Evolutionary conservation across 2,797 vertebrate genomes (phyloP).

Genomic region (Spinus pinus): DNA sequence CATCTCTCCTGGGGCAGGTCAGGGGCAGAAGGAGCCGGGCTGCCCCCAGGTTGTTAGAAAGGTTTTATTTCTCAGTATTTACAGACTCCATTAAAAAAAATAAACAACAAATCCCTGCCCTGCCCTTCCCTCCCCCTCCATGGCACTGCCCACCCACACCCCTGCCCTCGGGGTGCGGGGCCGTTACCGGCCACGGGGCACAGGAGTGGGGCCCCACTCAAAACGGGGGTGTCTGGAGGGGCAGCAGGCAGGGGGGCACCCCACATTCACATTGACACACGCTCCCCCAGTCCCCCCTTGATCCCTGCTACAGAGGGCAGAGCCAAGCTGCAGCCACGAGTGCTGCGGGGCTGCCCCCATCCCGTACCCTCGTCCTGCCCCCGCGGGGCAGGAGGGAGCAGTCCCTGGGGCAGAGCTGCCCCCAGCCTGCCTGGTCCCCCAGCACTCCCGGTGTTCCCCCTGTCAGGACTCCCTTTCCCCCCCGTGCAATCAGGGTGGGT

Average conservation of each 20-base stretch:
- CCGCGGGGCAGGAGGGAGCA: neutral
- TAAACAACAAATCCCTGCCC: neutral
- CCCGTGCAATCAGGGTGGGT: neutral
- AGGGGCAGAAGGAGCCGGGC: neutral
- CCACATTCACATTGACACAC: neutral
- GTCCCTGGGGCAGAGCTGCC: neutral
- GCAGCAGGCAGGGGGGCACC: neutral
- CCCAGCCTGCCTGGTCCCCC: neutral
- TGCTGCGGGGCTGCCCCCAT: neutral
- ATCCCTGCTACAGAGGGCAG: neutral
- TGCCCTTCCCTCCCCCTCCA: neutral
- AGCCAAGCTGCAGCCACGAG: neutral
- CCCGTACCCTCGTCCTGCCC: neutral
- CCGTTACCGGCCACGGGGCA: neutral
- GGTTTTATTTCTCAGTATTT: slow-evolving; percentile 66
- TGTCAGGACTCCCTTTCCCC: no score
- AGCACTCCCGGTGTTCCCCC: no score
- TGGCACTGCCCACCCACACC: neutral
- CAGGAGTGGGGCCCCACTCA: neutral
- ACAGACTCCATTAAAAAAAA: slow-evolving; percentile 28
- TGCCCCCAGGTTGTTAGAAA: neutral
- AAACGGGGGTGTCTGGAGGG: neutral
- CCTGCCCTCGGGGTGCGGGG: neutral
- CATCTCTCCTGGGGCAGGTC: accelerated
- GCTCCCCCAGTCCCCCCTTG: accelerated